Percentiles rank a stretch among this genome's conserved stretches.
phyloP scores from a whole-genome alignment of 2,797 vertebrate species.

The Scolopax rusticola region DNA sequence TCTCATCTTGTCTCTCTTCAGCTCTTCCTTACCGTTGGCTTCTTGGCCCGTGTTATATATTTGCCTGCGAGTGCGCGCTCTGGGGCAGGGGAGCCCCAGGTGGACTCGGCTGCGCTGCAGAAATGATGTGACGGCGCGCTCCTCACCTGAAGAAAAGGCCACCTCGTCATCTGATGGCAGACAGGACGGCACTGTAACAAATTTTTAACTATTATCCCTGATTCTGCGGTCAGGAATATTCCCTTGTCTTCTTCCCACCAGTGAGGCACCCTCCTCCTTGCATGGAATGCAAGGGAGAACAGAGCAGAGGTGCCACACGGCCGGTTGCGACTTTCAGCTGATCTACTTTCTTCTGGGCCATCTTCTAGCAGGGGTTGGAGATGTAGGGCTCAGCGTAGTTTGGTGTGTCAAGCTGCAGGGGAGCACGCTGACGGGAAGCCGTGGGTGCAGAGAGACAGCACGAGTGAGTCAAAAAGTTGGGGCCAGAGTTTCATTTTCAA shows the following conservation, averaged over 20 bases:
- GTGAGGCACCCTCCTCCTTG: not conserved
- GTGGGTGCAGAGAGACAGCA: not conserved
- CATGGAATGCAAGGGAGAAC: not conserved
- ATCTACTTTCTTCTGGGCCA: not conserved
- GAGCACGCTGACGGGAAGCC: not conserved
- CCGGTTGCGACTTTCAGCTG: not conserved
- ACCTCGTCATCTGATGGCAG: accelerated
- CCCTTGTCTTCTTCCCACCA: accelerated
- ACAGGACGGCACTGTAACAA: not conserved
- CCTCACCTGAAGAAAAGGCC: not conserved
- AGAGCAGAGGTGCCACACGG: not conserved
- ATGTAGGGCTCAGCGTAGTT: accelerated
- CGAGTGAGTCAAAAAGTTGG: accelerated
- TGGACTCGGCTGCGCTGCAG: accelerated
- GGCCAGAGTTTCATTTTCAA: not conserved
- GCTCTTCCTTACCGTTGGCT: not conserved
- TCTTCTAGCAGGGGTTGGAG: accelerated
- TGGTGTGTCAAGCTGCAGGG: not conserved
- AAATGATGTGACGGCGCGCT: not conserved
- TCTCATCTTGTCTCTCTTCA: conserved; percentile 19
- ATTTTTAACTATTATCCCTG: not conserved
- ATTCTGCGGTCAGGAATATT: accelerated
- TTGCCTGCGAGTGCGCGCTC: accelerated
- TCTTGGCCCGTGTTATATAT: not conserved
- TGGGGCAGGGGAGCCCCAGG: not conserved